Evolutionary conservation across 2,888 invertebrate species (phyloP), one percentile per base, ranked within the genome.

Genomic region (Petrophora chlorosata): DNA sequence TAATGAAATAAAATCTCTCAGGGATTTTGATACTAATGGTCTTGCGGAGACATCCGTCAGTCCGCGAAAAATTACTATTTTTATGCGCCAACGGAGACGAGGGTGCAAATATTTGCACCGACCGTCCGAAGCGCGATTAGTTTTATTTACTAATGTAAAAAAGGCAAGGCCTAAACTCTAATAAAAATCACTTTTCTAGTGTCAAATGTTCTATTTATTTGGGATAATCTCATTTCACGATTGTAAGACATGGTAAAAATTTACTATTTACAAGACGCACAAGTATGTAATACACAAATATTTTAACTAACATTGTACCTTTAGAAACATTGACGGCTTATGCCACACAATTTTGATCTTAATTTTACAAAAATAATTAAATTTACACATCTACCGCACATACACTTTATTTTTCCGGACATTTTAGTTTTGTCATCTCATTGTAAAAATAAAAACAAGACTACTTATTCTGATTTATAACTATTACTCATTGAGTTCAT

Each of bases 191-290:
- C n/a, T n/a, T n/a, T 55, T 59, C 78, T 79, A 82, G 76, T 80
- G 79, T 85, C 85, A 85, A n/a, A 82, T 83, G 76, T 81, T 82
- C 79, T 83, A 82, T 84, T 88, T 83, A 80, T 81, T 86, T 79
- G 70, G 75, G 79, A 82, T 89, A 89, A 90, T 90, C 89, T 90
- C 88, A 85, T 87, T 85, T 85, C 80, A 87, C 85, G 86, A 82
- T 76, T 81, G 69, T 76, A 80, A 79, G 84, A 85, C 79, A 82
- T 81, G 79, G 85, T 88, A 86, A 80, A 87, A 87, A 86, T 83
- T 82, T 79, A 73, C 71, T 88, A 89, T 88, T 79, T 89, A 90
- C 89, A 90, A 76, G 77, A 81, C 69, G 64, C 77, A 80, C 79
- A 79, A 76, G 76, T 68, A 43, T 33, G 33, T 49, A 73, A 73